Conservation (phyloP, 2,797 vertebrate genomes). For the Sebastes kiyomatsui region DNA sequence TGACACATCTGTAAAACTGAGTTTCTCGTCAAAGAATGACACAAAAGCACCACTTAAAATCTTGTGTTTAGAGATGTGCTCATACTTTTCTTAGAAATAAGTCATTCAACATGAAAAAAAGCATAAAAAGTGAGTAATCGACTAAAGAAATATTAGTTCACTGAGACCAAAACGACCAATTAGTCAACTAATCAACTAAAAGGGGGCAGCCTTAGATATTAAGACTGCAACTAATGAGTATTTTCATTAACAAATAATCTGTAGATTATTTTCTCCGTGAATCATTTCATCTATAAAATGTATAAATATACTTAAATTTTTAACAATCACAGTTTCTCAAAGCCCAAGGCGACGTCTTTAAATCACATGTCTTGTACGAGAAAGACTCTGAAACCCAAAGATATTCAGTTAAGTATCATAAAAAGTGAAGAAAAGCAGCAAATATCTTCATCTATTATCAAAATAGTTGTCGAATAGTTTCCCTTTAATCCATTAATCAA, state of each 20-base stretch:
- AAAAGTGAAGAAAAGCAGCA: not conserved
- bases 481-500: not conserved
- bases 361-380: not conserved
- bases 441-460: not conserved
- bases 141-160: too few relatives aligned
- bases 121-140: too few relatives aligned
- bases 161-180: rapidly evolving
- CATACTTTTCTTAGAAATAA: too few relatives aligned
- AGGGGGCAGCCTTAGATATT: too few relatives aligned
- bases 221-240: not conserved
- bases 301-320: not conserved
- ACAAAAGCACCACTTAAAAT: too few relatives aligned
- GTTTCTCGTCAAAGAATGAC: too few relatives aligned
- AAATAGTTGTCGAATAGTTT: not conserved
- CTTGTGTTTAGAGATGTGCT: too few relatives aligned
- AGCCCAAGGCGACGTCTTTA: not conserved
- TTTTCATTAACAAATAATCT: not conserved
- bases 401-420: too few relatives aligned
- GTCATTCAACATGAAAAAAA: too few relatives aligned
- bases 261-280: not conserved
- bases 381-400: too few relatives aligned
- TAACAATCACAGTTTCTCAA: not conserved
- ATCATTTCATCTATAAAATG: not conserved
- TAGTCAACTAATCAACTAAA: too few relatives aligned
- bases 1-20: too few relatives aligned